Evolutionary conservation across 2,888 invertebrate species (phyloP).

Genomic region (Orchestes rusci): DNA sequence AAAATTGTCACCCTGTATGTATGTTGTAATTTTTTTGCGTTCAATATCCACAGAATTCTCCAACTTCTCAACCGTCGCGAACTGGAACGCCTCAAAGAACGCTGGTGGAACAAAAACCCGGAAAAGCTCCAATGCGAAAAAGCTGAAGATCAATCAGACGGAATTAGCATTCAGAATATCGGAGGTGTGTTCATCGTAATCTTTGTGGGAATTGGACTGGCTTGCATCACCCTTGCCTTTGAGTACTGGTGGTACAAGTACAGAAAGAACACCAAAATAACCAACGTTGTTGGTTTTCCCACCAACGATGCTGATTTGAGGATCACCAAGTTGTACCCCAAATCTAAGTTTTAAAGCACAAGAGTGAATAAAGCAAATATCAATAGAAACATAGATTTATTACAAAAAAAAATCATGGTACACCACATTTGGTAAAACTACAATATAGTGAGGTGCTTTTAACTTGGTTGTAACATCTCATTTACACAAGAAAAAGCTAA

Average conservation of each 20-base stretch:
- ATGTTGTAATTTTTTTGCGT: no score
- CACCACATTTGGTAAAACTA: no score
- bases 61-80: slow-evolving; percentile 87
- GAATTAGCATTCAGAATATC: slow-evolving; percentile 96
- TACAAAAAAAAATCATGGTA: no score
- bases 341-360: slow-evolving; percentile 31
- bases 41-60: slow-evolving; percentile 77
- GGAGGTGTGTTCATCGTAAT: slow-evolving; percentile 98
- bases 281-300: slow-evolving; percentile 47
- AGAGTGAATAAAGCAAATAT: not conserved
- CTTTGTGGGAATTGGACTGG: slow-evolving; percentile 88
- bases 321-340: slow-evolving; percentile 27
- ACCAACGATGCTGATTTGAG: slow-evolving; percentile 9
- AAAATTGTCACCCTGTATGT: no score
- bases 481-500: no score
- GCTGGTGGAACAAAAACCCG: slow-evolving; percentile 92
- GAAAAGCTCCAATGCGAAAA: slow-evolving; percentile 67
- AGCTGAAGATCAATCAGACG: slow-evolving; percentile 89
- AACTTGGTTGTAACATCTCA: no score
- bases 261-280: slow-evolving; percentile 42
- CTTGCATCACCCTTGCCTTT: slow-evolving; percentile 82
- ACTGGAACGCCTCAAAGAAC: slow-evolving; percentile 88
- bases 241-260: slow-evolving; percentile 85
- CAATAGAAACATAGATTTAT: no score
- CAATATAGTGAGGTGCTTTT: no score